Evolutionary conservation across 1,140 invertebrate species (phyloP), one percentile per base, ranked within the genome.

Genomic region (Papilio glaucus): DNA sequence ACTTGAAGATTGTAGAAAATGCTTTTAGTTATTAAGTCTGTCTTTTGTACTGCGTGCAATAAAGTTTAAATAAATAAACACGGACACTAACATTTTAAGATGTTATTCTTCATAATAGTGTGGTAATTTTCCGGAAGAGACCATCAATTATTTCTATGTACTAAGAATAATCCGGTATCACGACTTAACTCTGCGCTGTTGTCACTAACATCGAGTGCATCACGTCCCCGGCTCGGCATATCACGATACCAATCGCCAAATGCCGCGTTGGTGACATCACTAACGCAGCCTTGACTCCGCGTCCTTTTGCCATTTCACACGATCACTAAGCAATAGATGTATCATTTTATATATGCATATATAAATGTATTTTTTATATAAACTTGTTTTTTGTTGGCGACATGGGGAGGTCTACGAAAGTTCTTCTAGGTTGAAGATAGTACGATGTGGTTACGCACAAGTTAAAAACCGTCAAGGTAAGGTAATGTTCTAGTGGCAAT

Each of bases 211-310:
- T 37, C 33, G 53, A 49, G 65, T 63, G n/a, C 41, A 65, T 81
- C 79, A 81, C 80, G 83, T 75, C 75, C 60, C 62, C 73, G 76
- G 71, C 71, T 78, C 79, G 86, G 76, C 85, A 86, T 88, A 88
- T 88, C 86, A 88, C 86, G 85, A 85, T 79, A 79, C 77, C 69
- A 75, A 83, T 83, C 74, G 75, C 37, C 18, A 82, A 83, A 83
- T 86, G 83, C 75, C 82, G 75, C 68, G 39, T 42, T 63, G 71
- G 74, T 77, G 81, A 85, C 82, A 77, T 71, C 77, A 72, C 74
- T 77, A 62, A 37, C 15, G 21, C 61, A 76, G 60, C 82, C 84
- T 84, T 85, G 86, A 86, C 79, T 80, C 75, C 39, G 79, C 75
- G 78, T 80, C 83, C 83, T 84, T 72, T 78, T 80, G 80, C 49